Evolutionary conservation across 2,113 vertebrate genomes (phyloP), one percentile per base, ranked within the genome.

Genomic region (Perccottus glenii): DNA sequence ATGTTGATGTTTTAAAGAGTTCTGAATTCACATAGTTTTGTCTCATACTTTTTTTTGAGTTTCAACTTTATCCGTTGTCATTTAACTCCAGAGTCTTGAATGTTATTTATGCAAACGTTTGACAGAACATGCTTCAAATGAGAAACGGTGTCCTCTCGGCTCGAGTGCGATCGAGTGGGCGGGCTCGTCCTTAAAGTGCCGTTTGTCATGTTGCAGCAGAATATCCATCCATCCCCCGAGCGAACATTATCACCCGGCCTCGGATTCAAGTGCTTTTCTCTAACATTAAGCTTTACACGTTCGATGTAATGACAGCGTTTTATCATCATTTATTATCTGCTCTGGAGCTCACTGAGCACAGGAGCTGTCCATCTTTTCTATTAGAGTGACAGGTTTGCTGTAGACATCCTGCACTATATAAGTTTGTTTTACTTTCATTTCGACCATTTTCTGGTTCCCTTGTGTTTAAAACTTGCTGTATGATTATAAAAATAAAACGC

Each of bases 151-250:
- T 64, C 73, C 84, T 78, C 82, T 71, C 71, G 6, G 70, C 74
- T 73, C 46, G 73, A 87, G 87, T 85, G 85, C 80, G 79, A 75
- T 27, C n/a, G 73, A 12, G 85, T 85, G 82, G 87, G 87, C 64
- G 76, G 77, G 11, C 52, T 64, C 19, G 27, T 85, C 78, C 78
- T 80, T 73, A 82, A 85, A 86, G 69, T 48, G 78, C 78, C 74
- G 50, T 87, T 80, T 83, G 87, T 87, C 85, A 87, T 80, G 75
- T 83, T 84, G 78, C 82, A 82, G 78, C 70, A 80, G 48, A 83
- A 81, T 78, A 82, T 82, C 85, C 70, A 75, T 84, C 77, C 77
- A 66, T 82, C 83, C 83, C 76, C 55, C 19, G 5, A 73, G 66
- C 52, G 49, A 46, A 57, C 72, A 75, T 81, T 66, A 72, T 16